These are phyloP conservation scores for Adela reaumurella DNA, from an alignment of 2,888 invertebrate species.

Conservation along the genomic window DNA sequence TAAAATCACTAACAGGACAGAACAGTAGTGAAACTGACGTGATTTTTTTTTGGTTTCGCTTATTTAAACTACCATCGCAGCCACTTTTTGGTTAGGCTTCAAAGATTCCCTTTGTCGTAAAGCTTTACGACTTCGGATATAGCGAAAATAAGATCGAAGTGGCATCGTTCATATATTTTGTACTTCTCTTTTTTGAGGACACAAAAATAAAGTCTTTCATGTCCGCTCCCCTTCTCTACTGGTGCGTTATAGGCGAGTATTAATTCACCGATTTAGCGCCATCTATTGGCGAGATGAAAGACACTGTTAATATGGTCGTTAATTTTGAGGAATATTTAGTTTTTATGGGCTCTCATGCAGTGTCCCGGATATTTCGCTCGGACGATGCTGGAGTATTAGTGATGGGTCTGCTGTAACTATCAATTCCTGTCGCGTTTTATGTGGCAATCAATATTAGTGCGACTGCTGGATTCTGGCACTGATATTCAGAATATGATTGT, in stretches of 20 bases:
- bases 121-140: constrained; percentile 27
- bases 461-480: too few relatives aligned
- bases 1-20: too few relatives aligned
- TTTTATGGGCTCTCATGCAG: neutral
- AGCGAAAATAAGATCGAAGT: constrained; percentile 54
- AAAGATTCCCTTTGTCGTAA: neutral
- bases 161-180: constrained; percentile 57
- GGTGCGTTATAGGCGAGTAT: constrained; percentile 47
- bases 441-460: too few relatives aligned
- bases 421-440: too few relatives aligned
- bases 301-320: constrained; percentile 5
- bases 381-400: too few relatives aligned
- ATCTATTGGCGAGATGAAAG: constrained; percentile 45
- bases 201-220: constrained; percentile 55
- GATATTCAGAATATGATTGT: too few relatives aligned
- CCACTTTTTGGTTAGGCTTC: neutral
- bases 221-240: constrained; percentile 41
- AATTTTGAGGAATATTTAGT: neutral
- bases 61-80: neutral
- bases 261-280: constrained; percentile 42
- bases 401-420: too few relatives aligned
- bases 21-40: too few relatives aligned
- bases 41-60: too few relatives aligned
- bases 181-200: constrained; percentile 51
- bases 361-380: too few relatives aligned